Evolutionary conservation across 2,113 vertebrate species (phyloP).

Genomic region (Clinocottus analis): DNA sequence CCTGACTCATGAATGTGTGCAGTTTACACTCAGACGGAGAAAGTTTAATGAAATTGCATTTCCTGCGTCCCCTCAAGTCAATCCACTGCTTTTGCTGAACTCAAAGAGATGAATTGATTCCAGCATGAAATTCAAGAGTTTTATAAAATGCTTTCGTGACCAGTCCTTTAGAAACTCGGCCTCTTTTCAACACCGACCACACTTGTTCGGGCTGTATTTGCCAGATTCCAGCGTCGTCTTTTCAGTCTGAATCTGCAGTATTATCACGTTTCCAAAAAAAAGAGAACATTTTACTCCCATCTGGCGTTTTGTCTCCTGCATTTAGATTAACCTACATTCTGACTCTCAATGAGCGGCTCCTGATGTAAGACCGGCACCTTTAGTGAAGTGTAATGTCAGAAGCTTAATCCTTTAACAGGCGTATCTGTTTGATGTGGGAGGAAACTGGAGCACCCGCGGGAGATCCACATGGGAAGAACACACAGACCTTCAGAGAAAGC

Average conservation of each 20-base stretch:
- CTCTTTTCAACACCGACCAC: not conserved
- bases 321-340: constrained; percentile 6
- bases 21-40: not conserved
- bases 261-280: not conserved
- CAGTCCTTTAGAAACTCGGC: not conserved
- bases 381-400: not conserved
- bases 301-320: constrained; percentile 1
- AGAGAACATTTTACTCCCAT: not conserved
- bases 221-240: not conserved
- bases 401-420: constrained; percentile 1
- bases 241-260: not conserved
- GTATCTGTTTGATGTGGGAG: constrained; percentile 43
- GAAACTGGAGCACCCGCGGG: constrained; percentile 39
- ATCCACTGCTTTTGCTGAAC: not conserved
- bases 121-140: not conserved
- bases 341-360: constrained; percentile 11
- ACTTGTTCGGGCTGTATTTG: not conserved
- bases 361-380: constrained; percentile 29
- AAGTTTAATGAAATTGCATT: not conserved
- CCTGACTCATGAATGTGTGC: not conserved
- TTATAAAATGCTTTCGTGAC: not conserved
- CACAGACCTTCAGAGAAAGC: not conserved
- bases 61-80: not conserved
- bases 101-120: not conserved
- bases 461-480: constrained; percentile 27